These are phyloP conservation scores for Philonicus albiceps DNA, from an alignment of 2,888 invertebrate species.

Conservation along the genomic window DNA sequence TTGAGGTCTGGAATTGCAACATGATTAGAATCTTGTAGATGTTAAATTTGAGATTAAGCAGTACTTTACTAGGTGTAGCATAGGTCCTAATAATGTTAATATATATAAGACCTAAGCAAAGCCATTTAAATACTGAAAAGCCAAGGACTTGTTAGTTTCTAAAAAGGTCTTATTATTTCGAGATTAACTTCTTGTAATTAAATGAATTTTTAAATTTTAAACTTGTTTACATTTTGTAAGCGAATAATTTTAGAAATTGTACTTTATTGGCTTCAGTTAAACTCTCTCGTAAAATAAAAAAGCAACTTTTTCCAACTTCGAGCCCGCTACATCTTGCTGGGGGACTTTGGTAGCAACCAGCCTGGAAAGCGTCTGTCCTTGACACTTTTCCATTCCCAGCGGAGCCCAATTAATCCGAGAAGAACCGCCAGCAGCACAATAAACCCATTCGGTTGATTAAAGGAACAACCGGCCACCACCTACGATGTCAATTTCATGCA, in stretches of 20 bases:
- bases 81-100: too few relatives aligned
- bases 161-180: too few relatives aligned
- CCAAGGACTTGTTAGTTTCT: too few relatives aligned
- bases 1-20: too few relatives aligned
- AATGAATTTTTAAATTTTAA: too few relatives aligned
- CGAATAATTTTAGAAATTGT: neutral
- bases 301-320: neutral
- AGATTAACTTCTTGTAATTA: too few relatives aligned
- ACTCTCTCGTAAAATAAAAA: neutral
- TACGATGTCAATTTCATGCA: conserved; percentile 41
- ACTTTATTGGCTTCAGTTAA: neutral
- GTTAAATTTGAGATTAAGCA: too few relatives aligned
- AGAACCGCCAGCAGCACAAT: conserved; percentile 5
- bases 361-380: conserved; percentile 8
- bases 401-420: neutral
- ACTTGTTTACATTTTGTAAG: too few relatives aligned
- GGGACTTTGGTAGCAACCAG: neutral
- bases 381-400: conserved; percentile 15
- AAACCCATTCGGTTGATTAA: conserved; percentile 31
- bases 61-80: too few relatives aligned
- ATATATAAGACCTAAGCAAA: too few relatives aligned
- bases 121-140: too few relatives aligned
- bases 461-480: conserved; percentile 20
- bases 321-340: neutral
- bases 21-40: too few relatives aligned